Percentiles rank a stretch among this genome's conserved stretches.
Evolutionary conservation across 2,888 invertebrate species (phyloP).

Genomic region (Torymus texanus): DNA sequence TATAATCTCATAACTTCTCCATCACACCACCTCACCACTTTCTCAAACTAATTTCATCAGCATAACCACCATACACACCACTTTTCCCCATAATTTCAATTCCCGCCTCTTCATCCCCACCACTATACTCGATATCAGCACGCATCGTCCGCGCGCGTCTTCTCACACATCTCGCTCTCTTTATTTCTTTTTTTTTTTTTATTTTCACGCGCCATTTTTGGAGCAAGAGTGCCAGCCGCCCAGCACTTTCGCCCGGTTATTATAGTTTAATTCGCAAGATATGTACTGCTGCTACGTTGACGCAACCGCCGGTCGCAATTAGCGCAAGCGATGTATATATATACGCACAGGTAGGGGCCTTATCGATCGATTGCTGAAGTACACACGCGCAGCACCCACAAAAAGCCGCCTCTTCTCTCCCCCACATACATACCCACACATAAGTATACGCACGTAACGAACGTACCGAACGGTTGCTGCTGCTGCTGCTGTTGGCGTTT

Average conservation of each 20-base stretch:
- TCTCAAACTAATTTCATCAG: too few relatives aligned
- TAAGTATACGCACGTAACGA: conserved; percentile 55
- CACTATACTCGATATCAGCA: too few relatives aligned
- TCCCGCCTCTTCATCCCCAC: too few relatives aligned
- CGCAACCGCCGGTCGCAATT: conserved; percentile 65
- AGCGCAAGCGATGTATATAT: conserved; percentile 51
- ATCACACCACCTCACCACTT: too few relatives aligned
- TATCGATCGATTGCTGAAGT: conserved; percentile 63
- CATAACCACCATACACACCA: too few relatives aligned
- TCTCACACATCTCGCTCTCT: neutral
- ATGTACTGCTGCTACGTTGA: conserved; percentile 57
- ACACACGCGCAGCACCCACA: conserved; percentile 6
- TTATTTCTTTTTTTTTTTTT: conserved; percentile 59
- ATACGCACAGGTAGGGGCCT: conserved; percentile 59
- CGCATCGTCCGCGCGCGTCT: neutral
- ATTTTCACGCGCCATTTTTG: conserved; percentile 72
- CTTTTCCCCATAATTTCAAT: too few relatives aligned
- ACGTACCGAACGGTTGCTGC: conserved; percentile 45
- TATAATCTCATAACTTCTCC: too few relatives aligned
- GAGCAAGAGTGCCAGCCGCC: conserved; percentile 57
- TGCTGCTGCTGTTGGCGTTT: conserved; percentile 53
- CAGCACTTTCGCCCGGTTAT: conserved; percentile 71
- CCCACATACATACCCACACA: conserved; percentile 48
- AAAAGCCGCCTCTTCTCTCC: conserved; percentile 9
- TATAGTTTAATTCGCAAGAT: conserved; percentile 70